phyloP scores from a whole-genome alignment of 2,888 invertebrate species.

The Amiota minor region DNA sequence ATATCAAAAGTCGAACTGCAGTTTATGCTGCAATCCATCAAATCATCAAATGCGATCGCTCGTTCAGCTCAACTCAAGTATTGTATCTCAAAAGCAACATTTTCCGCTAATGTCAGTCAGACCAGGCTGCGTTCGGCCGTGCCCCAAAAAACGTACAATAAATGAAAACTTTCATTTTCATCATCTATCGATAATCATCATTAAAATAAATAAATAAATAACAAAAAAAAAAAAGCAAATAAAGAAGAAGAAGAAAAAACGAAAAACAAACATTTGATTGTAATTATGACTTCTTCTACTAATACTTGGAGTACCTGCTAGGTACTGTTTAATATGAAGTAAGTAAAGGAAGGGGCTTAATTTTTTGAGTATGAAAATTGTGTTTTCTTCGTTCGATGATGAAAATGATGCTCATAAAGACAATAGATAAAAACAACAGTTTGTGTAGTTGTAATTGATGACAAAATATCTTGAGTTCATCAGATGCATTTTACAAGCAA shows the following conservation, averaged over 20 bases:
- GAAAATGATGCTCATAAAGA: background rate
- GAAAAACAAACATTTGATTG: background rate
- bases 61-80: too few species aligned
- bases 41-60: too few species aligned
- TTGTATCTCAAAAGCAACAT: background rate
- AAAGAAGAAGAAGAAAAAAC: background rate
- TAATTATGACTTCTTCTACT: background rate
- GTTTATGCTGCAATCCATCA: conserved; percentile 3
- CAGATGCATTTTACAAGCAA: background rate
- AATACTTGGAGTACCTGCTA: background rate
- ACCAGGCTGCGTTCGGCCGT: background rate
- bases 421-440: too few species aligned
- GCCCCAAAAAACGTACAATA: background rate
- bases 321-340: background rate
- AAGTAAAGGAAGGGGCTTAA: too few species aligned
- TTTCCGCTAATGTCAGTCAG: conserved; percentile 12
- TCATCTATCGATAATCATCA: background rate
- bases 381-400: background rate
- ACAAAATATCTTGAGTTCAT: background rate
- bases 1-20: background rate
- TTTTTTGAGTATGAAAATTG: too few species aligned
- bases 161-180: conserved; percentile 20
- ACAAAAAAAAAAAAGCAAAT: background rate
- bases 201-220: background rate
- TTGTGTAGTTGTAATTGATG: background rate